phyloP scores from a whole-genome alignment of 1,140 invertebrate genomes.

The Laodelphax striatellus region DNA sequence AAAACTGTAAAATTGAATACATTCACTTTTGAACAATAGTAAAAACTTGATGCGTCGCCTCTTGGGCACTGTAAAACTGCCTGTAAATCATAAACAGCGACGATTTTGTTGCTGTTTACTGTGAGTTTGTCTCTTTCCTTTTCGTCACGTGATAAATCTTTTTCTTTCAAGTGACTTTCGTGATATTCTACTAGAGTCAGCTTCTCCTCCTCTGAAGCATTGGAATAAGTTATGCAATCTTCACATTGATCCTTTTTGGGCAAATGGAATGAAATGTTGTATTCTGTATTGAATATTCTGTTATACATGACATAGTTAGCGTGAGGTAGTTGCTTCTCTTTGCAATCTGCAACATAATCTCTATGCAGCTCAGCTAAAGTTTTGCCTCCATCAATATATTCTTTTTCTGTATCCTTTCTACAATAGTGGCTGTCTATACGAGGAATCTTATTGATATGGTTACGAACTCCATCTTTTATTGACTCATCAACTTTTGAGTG shows the following conservation, averaged over 20 bases:
- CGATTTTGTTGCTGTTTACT: neutral
- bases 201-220: neutral
- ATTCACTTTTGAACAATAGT: slow-evolving; percentile 22
- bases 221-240: neutral
- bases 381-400: slow-evolving; percentile 29
- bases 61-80: slow-evolving; percentile 4
- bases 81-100: slow-evolving; percentile 10
- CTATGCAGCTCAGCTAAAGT: slow-evolving; percentile 26
- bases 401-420: slow-evolving; percentile 23
- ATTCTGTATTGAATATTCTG: slow-evolving; percentile 26
- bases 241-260: slow-evolving; percentile 17
- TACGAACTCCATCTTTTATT: slow-evolving; percentile 25
- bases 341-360: slow-evolving; percentile 27
- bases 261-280: slow-evolving; percentile 24
- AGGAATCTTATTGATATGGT: slow-evolving; percentile 28
- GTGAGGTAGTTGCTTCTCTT: slow-evolving; percentile 26
- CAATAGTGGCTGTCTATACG: slow-evolving; percentile 28
- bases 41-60: slow-evolving; percentile 7
- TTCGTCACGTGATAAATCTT: neutral
- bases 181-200: neutral
- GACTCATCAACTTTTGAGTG: slow-evolving; percentile 22
- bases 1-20: slow-evolving; percentile 35
- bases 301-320: slow-evolving; percentile 24
- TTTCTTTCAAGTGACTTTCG: slow-evolving; percentile 3
- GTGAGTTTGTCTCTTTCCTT: slow-evolving; percentile 1